Evolutionary conservation across 2,113 vertebrate species (phyloP), one percentile per base, ranked within the genome.

Genomic region (Neolamprologus caudopunctatus): DNA sequence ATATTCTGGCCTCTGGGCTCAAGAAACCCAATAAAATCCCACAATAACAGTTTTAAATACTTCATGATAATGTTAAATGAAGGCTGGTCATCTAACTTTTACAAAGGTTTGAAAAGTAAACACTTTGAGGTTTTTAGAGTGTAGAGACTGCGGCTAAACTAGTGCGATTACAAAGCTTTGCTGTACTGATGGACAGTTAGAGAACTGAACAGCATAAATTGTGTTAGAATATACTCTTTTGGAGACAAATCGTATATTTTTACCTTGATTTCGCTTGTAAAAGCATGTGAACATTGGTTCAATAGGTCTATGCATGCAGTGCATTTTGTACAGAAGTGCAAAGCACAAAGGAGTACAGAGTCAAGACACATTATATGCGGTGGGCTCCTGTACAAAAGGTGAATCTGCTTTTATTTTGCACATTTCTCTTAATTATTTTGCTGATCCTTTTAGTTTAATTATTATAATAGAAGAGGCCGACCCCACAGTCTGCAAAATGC

Each of bases 1-100:
- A 88, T 40, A 16, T 24, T 4, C 63, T 75, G 87, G 88, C 87
- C 83, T 82, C 83, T 6, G 63, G 85, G 81, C 45, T 19, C 21
- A 11, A 86, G 42, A 86, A 91, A 85, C 53, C 81, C 85, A 87
- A 91, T 87, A 89, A 92, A 90, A 82, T 17, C 42, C 35, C 35
- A 71, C 75, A 86, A 51, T 79, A 78, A 81, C 8, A 3, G 14
- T 42, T 50, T 12, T 17, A 53, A 58, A 51, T 66, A 33, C 14
- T 33, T 53, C 24, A 13, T 10, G 28, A 12, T 45, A 47, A 81
- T 68, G 73, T 78, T 33, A 33, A 51, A 31, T n/a, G 45, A 78
- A 78, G 73, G 26, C 26, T 13, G 17, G 17, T 88, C 79, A 73
- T 35, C 24, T 19, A 61, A 75, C 58, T 66, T 55, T 84, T 47